Evolutionary conservation across 2,113 vertebrate genomes (phyloP).

Genomic region (Choloepus hoffmanni): DNA sequence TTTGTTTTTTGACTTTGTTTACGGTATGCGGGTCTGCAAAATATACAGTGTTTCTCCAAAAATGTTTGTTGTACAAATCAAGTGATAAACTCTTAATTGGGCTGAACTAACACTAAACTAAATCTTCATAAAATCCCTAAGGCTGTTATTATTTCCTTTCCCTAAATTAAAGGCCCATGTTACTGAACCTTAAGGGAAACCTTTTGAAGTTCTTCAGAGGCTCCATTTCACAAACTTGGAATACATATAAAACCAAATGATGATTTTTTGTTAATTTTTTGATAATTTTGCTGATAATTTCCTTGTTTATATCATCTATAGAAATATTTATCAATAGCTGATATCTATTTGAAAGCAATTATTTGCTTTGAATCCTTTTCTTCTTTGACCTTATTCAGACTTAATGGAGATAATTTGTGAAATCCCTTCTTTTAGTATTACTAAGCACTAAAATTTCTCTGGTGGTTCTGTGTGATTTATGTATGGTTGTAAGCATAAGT

Average conservation of each 20-base stretch:
- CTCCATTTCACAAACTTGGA: neutral
- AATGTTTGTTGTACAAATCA: neutral
- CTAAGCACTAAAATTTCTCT: constrained; percentile 55
- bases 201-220: constrained; percentile 5
- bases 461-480: constrained; percentile 66
- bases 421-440: constrained; percentile 55
- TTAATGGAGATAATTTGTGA: constrained; percentile 63
- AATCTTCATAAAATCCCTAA: neutral
- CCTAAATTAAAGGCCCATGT: neutral
- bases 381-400: constrained; percentile 20
- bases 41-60: neutral
- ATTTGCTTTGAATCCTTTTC: constrained; percentile 48
- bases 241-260: constrained; percentile 18
- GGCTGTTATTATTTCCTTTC: neutral
- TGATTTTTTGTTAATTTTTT: too few species aligned
- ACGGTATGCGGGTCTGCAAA: neutral
- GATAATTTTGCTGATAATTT: neutral
- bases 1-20: neutral
- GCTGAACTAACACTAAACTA: neutral
- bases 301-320: neutral
- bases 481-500: constrained; percentile 66
- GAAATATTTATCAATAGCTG: constrained; percentile 25
- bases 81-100: neutral
- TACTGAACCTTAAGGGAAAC: neutral
- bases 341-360: constrained; percentile 49